Conservation (phyloP, 2,113 vertebrate genomes). For the Nettapus auritus region DNA sequence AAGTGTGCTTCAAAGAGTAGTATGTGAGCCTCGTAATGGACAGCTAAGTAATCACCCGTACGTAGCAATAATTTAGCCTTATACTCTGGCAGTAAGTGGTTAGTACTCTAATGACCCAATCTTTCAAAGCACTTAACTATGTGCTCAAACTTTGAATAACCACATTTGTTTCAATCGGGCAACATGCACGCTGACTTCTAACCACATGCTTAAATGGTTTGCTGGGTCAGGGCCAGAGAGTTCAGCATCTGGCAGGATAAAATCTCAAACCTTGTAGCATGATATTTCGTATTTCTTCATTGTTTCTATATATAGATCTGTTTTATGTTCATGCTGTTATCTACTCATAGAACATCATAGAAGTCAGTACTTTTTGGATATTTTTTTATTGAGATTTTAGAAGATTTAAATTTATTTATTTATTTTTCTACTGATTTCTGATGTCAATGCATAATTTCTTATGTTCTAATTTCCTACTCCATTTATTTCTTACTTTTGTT, state of each 20-base stretch:
- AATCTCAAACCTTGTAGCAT: neutral
- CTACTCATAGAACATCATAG: neutral
- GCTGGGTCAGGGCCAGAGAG: conserved; percentile 13
- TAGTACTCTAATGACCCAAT: conserved; percentile 31
- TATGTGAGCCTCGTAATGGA: neutral
- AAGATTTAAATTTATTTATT: neutral
- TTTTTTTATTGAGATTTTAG: neutral
- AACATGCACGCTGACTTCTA: neutral
- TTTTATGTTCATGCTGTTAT: neutral
- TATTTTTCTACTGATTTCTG: neutral
- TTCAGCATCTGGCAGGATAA: conserved; percentile 17
- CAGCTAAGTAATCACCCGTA: neutral
- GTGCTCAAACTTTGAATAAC: conserved; percentile 36
- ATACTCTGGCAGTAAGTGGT: conserved; percentile 7
- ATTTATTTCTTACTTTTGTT: neutral
- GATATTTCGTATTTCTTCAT: neutral
- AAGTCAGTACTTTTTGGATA: neutral
- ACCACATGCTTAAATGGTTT: conserved; percentile 11
- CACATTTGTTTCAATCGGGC: neutral
- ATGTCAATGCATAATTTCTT: neutral
- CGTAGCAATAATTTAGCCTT: neutral
- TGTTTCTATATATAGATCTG: neutral
- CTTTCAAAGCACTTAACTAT: conserved; percentile 4
- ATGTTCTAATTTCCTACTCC: neutral
- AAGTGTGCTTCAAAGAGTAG: neutral